Evolutionary conservation across 1,140 invertebrate genomes (phyloP).

Genomic region (Drosophila seguyi): DNA sequence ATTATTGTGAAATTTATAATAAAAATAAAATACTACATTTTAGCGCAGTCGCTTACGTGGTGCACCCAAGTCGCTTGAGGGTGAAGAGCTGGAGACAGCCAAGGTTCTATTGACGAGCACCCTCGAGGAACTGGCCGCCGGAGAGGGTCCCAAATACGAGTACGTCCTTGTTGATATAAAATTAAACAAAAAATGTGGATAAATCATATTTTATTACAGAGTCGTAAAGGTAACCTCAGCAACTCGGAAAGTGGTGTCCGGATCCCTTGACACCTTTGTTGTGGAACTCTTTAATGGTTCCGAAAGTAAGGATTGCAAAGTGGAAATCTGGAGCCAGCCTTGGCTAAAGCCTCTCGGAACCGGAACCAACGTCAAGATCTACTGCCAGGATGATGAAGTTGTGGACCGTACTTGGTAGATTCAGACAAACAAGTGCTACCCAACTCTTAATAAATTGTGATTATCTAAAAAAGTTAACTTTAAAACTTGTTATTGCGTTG

Average conservation of each 20-base stretch:
- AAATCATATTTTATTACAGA: not conserved
- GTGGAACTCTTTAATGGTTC: constrained; percentile 1
- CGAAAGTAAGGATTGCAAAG: constrained; percentile 9
- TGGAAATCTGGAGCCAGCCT: constrained; percentile 3
- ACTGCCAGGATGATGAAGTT: constrained; percentile 5
- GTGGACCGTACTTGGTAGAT: constrained; percentile 6
- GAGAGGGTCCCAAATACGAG: constrained; percentile 54
- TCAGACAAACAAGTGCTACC: not conserved
- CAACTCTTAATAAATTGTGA: constrained; percentile 4
- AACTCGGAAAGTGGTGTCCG: not conserved
- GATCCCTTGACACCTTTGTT: not conserved
- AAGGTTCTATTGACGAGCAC: constrained; percentile 25
- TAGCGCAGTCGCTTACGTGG: not conserved
- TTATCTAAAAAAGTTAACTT: not conserved
- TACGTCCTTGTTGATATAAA: constrained; percentile 4
- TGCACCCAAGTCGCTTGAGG: constrained; percentile 12
- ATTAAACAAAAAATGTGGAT: accelerated
- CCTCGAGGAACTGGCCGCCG: constrained; percentile 39
- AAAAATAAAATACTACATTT: not conserved
- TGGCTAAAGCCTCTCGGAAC: constrained; percentile 1
- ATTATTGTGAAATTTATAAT: no score
- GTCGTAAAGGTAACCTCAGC: not conserved
- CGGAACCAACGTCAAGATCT: constrained; percentile 2
- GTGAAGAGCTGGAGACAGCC: constrained; percentile 39
- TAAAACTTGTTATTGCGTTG: constrained; percentile 2